Evolutionary conservation across 2,797 vertebrate genomes (phyloP).

Genomic region (Oreochromis mossambicus): DNA sequence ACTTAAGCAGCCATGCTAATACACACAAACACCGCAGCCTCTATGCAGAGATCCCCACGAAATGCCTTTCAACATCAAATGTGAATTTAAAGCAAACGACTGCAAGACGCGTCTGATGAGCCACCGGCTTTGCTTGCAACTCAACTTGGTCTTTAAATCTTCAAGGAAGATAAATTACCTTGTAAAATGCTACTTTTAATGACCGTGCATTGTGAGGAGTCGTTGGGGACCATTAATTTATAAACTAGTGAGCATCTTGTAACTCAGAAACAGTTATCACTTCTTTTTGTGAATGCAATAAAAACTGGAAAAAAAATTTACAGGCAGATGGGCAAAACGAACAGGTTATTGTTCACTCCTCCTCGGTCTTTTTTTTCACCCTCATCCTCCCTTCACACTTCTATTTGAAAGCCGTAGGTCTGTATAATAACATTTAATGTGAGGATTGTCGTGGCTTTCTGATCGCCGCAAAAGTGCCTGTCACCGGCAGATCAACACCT

Average conservation of each 20-base stretch:
- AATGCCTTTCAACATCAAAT: constrained; percentile 34
- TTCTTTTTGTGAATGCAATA: not conserved
- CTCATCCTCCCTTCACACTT: not conserved
- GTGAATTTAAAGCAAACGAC: not conserved
- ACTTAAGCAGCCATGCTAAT: constrained; percentile 5
- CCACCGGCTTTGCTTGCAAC: not conserved
- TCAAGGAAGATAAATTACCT: not conserved
- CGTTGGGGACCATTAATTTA: not conserved
- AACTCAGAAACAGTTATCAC: not conserved
- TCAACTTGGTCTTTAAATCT: not conserved
- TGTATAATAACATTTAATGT: not conserved
- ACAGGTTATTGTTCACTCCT: not conserved
- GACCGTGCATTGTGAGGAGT: not conserved
- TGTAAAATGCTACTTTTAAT: not conserved
- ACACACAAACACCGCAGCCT: not conserved
- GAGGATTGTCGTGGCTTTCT: not conserved
- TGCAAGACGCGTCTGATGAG: not conserved
- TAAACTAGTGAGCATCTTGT: not conserved
- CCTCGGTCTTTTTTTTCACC: not conserved
- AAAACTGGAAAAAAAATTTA: not conserved
- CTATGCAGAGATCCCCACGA: not conserved
- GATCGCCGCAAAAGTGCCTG: not conserved
- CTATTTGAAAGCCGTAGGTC: not conserved
- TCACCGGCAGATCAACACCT: not conserved
- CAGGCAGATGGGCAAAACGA: not conserved